These are phyloP conservation scores for Rotaria macrura DNA, from an alignment of 2,888 invertebrate genomes.

Conservation along the genomic window DNA sequence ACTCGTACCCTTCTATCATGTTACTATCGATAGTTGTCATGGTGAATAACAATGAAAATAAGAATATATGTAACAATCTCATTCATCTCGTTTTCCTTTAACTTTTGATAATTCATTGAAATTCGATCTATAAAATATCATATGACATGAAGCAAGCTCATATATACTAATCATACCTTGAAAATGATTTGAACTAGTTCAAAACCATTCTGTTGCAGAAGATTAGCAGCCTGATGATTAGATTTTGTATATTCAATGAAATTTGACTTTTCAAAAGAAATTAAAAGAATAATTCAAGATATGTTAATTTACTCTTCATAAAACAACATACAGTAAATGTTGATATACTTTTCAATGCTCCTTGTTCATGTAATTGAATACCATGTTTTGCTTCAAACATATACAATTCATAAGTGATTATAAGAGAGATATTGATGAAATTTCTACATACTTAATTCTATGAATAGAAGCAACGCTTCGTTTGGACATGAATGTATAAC, in stretches of 20 bases:
- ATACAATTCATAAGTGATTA: constrained; percentile 54
- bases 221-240: constrained; percentile 13
- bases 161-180: constrained; percentile 48
- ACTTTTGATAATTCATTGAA: no score
- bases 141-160: no score
- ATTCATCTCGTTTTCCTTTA: no score
- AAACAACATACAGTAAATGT: constrained; percentile 54
- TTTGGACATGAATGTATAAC: constrained; percentile 17
- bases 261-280: constrained; percentile 45
- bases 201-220: constrained; percentile 25
- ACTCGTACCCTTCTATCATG: no score
- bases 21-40: no score
- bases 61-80: no score
- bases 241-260: constrained; percentile 54
- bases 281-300: background rate
- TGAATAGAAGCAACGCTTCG: constrained; percentile 52
- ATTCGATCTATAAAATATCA: no score
- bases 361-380: constrained; percentile 55
- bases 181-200: constrained; percentile 45
- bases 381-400: constrained; percentile 53
- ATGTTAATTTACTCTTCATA: no score
- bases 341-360: constrained; percentile 57
- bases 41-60: no score
- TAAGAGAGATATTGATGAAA: constrained; percentile 26
- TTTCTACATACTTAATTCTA: constrained; percentile 51